Evolutionary conservation across 2,797 vertebrate genomes (phyloP), one percentile per base, ranked within the genome.

Genomic region (Mionectes olivaceus): DNA sequence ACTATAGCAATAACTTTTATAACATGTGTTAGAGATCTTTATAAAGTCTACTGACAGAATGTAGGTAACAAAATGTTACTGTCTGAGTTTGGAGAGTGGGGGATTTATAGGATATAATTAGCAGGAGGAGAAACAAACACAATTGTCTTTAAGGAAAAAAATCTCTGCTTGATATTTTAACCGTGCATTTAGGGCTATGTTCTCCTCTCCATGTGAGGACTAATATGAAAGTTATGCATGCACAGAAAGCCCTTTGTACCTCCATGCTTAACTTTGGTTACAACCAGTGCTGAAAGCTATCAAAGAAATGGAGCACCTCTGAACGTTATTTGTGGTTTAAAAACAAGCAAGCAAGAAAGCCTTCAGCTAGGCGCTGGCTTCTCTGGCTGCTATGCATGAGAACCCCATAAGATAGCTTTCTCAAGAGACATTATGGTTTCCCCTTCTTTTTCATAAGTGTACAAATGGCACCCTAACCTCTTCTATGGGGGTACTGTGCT

Each of bases 1-100:
- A 97, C 96, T 97, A 94, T 95, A 95, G 96, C 95, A 96, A 97
- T 93, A 97, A 97, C 97, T 97, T 97, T 97, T 96, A 97, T 97
- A 97, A 96, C 97, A 97, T 95, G 96, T 96, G 97, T 95, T 96
- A 83, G 94, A 95, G 92, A 94, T 97, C 98, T 97, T 92, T 95
- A 93, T 70, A 76, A 96, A 96, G 96, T 96, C 95, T 92, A 93
- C 96, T 93, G 91, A 94, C 94, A 97, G 96, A 96, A 96, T 75
- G 83, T 93, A 92, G 89, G 94, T 92, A 97, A 96, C 92, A 83
- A 92, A 88, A 88, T 93, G 94, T 41, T 84, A 86, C 94, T 90
- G 94, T 91, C 92, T 93, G 86, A 90, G 83, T 92, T 92, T 79
- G 90, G 77, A 95, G 64, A 91, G 92, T 24, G 21, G 64, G 77